Percentiles rank a stretch among this genome's conserved stretches.
phyloP scores from a whole-genome alignment of 2,797 vertebrate genomes.

The Sebastes goodei region DNA sequence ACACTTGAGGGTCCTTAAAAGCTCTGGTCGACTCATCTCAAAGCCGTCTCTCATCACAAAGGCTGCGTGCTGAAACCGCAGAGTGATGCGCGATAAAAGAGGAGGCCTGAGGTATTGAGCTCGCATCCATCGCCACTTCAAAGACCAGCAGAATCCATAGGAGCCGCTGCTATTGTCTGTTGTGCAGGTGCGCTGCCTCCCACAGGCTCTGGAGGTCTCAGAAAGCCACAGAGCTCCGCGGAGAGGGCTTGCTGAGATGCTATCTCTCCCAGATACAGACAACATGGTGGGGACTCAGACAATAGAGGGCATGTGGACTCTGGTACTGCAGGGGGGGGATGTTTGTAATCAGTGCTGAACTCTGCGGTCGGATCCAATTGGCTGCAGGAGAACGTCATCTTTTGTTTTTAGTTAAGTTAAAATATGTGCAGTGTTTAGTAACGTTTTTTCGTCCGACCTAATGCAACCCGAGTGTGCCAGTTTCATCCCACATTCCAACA shows the following conservation, averaged over 20 bases:
- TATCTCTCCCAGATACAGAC: constrained; percentile 73
- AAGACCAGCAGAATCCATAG: constrained; percentile 70
- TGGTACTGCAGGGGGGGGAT: constrained; percentile 5
- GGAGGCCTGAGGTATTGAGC: constrained; percentile 57
- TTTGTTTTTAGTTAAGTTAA: constrained; percentile 33
- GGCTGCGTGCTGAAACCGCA: constrained; percentile 54
- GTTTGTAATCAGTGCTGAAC: constrained; percentile 55
- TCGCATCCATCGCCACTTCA: constrained; percentile 78
- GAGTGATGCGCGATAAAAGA: constrained; percentile 58
- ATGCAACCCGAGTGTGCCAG: constrained; percentile 39
- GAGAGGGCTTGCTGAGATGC: constrained; percentile 66
- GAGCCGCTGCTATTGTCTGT: constrained; percentile 70
- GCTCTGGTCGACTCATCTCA: constrained; percentile 44
- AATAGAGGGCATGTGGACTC: constrained; percentile 64
- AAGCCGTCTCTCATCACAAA: constrained; percentile 60
- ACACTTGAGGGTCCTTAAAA: constrained; percentile 68
- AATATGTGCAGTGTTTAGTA: constrained; percentile 33
- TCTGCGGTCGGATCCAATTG: constrained; percentile 31
- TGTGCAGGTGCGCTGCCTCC: constrained; percentile 79
- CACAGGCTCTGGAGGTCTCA: constrained; percentile 54
- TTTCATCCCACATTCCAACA: constrained; percentile 31
- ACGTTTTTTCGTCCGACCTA: constrained; percentile 22
- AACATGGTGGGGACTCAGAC: constrained; percentile 55
- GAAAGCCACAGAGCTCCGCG: constrained; percentile 42
- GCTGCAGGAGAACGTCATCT: constrained; percentile 30